Percentiles rank a stretch among this genome's conserved stretches.
These are phyloP conservation scores for Pantherophis guttatus DNA, from an alignment of 2,113 vertebrate genomes.

Conservation along the genomic window DNA sequence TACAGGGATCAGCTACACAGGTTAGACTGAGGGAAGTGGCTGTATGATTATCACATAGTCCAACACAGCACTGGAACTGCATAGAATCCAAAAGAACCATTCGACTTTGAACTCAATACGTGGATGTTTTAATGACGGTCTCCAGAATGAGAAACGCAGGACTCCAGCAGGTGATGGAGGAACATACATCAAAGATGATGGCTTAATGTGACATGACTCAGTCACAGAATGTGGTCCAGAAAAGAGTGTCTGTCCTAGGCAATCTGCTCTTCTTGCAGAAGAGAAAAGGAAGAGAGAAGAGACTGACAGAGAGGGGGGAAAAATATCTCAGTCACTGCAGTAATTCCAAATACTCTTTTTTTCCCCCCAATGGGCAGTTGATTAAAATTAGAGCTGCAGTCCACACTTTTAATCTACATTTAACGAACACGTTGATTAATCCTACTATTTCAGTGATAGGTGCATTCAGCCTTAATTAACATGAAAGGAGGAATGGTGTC, in stretches of 20 bases:
- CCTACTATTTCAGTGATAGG: constrained; percentile 7
- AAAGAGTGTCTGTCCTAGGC: not conserved
- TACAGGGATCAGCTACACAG: not conserved
- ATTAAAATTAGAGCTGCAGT: constrained; percentile 1
- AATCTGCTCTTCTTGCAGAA: not conserved
- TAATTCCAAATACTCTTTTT: not conserved
- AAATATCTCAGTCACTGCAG: not conserved
- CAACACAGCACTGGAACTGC: not conserved
- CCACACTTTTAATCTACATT: constrained; percentile 5
- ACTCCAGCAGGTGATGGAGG: not conserved
- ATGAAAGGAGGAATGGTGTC: not conserved
- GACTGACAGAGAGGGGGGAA: not conserved
- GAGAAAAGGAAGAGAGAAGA: not conserved
- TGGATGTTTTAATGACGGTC: not conserved
- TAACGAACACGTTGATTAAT: constrained; percentile 18
- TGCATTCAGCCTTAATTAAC: constrained; percentile 19
- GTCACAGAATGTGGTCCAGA: not conserved
- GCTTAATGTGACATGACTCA: not conserved
- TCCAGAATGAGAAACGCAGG: not conserved
- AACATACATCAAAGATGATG: not conserved
- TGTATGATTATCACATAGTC: not conserved
- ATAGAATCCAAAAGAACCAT: not conserved
- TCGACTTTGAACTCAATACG: not conserved
- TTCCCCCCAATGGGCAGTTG: not conserved
- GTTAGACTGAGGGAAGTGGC: not conserved